These are phyloP conservation scores for Plagodis dolabraria DNA, from an alignment of 2,888 invertebrate genomes.

Conservation along the genomic window DNA sequence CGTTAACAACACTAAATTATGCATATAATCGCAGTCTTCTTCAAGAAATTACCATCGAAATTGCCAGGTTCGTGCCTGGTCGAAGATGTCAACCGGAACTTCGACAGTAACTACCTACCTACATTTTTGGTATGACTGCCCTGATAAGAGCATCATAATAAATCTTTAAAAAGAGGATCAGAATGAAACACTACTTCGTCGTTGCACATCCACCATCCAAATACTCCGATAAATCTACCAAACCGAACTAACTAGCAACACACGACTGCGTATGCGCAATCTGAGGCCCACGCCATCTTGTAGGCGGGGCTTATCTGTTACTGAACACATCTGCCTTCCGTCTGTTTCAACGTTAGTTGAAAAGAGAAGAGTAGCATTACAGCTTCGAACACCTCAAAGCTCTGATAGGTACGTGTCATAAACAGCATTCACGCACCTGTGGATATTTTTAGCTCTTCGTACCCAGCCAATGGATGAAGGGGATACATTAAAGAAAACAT, in stretches of 20 bases:
- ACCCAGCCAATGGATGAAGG: slow-evolving; percentile 3
- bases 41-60: too few species aligned
- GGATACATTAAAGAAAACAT: slow-evolving; percentile 13
- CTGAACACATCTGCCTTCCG: slow-evolving; percentile 53
- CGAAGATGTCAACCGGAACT: too few species aligned
- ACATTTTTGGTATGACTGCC: too few species aligned
- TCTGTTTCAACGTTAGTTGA: slow-evolving; percentile 47
- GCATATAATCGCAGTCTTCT: too few species aligned
- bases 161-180: neutral
- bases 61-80: too few species aligned
- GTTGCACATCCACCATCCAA: too few species aligned
- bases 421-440: slow-evolving; percentile 32
- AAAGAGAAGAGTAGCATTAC: slow-evolving; percentile 57
- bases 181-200: neutral
- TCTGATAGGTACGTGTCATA: slow-evolving; percentile 38
- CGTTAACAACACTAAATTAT: too few species aligned
- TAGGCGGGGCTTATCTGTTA: slow-evolving; percentile 63
- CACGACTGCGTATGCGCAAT: slow-evolving; percentile 45
- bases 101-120: too few species aligned
- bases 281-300: slow-evolving; percentile 69
- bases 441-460: slow-evolving; percentile 17
- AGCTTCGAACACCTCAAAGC: slow-evolving; percentile 25
- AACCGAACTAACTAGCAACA: slow-evolving; percentile 5
- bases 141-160: too few species aligned
- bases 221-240: neutral